Percentiles rank a stretch among this genome's conserved stretches.
Conservation (phyloP, 2,888 invertebrate species). For the Galeopsomyia nigrocyanea region DNA sequence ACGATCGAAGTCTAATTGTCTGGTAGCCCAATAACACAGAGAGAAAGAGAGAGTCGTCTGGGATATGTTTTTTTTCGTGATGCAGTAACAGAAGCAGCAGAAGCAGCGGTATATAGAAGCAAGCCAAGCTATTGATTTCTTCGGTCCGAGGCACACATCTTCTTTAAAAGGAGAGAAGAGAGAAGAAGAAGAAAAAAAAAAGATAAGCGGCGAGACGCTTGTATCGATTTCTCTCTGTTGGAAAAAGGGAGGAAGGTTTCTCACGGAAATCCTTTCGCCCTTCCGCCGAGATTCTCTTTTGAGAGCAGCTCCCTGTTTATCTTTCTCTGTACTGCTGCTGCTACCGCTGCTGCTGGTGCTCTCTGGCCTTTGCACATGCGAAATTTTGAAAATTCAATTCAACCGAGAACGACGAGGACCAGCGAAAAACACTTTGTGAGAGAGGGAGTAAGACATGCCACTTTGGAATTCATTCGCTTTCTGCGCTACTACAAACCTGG, state of each 20-base stretch:
- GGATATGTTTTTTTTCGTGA: neutral
- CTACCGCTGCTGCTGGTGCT: constrained; percentile 23
- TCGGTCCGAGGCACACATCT: constrained; percentile 37
- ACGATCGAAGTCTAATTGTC: neutral
- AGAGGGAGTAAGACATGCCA: too few relatives aligned
- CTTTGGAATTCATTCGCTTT: too few relatives aligned
- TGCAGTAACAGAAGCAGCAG: constrained; percentile 10
- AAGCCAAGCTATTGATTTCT: constrained; percentile 31
- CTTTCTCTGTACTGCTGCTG: constrained; percentile 39
- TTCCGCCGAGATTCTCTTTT: constrained; percentile 41
- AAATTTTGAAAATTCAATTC: constrained; percentile 20
- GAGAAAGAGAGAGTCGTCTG: neutral
- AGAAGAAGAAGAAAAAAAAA: constrained; percentile 26
- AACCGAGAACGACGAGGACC: neutral
- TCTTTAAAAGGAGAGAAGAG: constrained; percentile 26
- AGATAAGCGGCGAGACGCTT: constrained; percentile 42
- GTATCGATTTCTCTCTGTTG: constrained; percentile 44
- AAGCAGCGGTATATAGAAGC: constrained; percentile 21
- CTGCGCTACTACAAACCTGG: neutral
- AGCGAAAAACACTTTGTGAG: too few relatives aligned
- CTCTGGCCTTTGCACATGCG: neutral
- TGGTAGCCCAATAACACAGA: neutral
- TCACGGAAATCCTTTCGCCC: constrained; percentile 56
- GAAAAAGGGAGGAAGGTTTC: constrained; percentile 44
- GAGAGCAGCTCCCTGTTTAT: constrained; percentile 29